phyloP scores from a whole-genome alignment of 1,140 invertebrate species.

The Drosophila santomea region DNA sequence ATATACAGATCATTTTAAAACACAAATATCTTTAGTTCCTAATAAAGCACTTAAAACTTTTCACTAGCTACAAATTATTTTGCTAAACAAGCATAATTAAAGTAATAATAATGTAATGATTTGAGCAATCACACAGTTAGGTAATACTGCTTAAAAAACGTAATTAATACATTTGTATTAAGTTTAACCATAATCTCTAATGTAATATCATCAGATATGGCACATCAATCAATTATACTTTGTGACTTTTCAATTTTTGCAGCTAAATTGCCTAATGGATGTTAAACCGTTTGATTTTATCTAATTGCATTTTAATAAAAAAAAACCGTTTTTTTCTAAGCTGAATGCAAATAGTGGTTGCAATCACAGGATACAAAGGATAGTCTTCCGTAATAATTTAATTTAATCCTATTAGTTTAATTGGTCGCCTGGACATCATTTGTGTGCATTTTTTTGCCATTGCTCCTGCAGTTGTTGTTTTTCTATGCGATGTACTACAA shows the following conservation, averaged over 20 bases:
- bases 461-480: conserved; percentile 10
- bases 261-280: background rate
- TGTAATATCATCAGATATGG: too few species aligned
- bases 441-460: conserved; percentile 29
- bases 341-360: background rate
- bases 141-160: too few species aligned
- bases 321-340: background rate
- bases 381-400: conserved; percentile 10
- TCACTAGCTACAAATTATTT: background rate
- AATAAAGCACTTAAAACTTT: background rate
- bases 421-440: conserved; percentile 9
- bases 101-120: too few species aligned
- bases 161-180: too few species aligned
- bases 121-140: too few species aligned
- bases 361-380: background rate
- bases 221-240: too few species aligned
- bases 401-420: conserved; percentile 27
- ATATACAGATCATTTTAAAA: background rate
- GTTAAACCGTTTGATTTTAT: background rate
- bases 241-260: too few species aligned
- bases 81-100: background rate
- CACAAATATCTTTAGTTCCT: too few species aligned
- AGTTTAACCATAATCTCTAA: too few species aligned
- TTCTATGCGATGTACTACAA: conserved; percentile 32
- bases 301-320: background rate